Percentiles rank a stretch among this genome's conserved stretches.
Conservation (phyloP, 2,888 invertebrate genomes). For the Agrotis segetum region DNA sequence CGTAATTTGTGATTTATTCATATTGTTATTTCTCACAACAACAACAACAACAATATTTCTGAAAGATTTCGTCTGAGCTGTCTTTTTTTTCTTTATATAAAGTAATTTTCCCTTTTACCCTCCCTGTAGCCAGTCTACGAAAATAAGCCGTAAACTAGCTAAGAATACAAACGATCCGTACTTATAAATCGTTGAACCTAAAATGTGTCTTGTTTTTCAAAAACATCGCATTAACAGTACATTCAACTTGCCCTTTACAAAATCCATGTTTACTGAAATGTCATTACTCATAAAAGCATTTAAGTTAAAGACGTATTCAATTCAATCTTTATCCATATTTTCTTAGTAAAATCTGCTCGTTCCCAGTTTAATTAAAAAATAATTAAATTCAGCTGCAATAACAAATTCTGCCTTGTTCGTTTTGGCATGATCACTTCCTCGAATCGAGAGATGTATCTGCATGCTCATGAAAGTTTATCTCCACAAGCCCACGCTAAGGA, state of each 20-base stretch:
- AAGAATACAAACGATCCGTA: constrained; percentile 53
- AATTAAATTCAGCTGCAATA: constrained; percentile 47
- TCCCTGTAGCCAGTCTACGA: background rate
- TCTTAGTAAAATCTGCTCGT: constrained; percentile 20
- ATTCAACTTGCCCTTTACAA: constrained; percentile 72
- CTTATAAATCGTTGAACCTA: constrained; percentile 66
- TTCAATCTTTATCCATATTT: constrained; percentile 18
- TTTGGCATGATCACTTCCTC: constrained; percentile 56
- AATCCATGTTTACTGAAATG: constrained; percentile 31
- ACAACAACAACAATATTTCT: constrained; percentile 26
- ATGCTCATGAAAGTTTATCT: constrained; percentile 63
- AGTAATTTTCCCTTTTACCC: constrained; percentile 36
- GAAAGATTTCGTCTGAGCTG: constrained; percentile 14
- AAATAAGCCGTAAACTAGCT: constrained; percentile 56
- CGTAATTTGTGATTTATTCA: constrained; percentile 74
- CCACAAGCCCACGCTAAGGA: constrained; percentile 61
- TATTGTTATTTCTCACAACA: constrained; percentile 23
- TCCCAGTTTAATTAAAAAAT: constrained; percentile 50
- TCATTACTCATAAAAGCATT: constrained; percentile 45
- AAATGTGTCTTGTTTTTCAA: constrained; percentile 61
- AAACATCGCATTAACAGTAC: constrained; percentile 75
- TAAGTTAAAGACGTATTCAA: too few relatives aligned
- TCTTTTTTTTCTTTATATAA: constrained; percentile 26
- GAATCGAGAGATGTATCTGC: constrained; percentile 57
- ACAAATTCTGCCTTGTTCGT: constrained; percentile 55